Evolutionary conservation across 2,888 invertebrate species (phyloP).

Genomic region (Athrips mouffetella): DNA sequence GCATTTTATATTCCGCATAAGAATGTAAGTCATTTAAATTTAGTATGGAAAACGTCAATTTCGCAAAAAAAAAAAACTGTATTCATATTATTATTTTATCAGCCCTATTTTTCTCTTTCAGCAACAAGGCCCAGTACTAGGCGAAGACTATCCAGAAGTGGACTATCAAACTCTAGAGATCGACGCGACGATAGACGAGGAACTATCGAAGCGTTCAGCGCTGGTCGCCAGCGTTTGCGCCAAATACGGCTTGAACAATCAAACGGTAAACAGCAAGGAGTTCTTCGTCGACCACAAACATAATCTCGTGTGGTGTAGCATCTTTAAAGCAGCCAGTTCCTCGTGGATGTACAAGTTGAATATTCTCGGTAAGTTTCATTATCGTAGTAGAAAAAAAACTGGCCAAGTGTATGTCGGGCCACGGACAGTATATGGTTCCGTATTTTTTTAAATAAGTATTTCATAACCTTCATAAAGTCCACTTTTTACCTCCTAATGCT

Average conservation of each 20-base stretch:
- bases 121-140: slow-evolving; percentile 63
- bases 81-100: background rate
- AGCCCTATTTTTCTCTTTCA: slow-evolving; percentile 24
- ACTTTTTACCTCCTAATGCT: too few species aligned
- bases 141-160: slow-evolving; percentile 48
- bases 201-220: slow-evolving; percentile 68
- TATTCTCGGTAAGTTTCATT: slow-evolving; percentile 81
- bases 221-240: slow-evolving; percentile 51
- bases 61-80: background rate
- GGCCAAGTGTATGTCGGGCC: too few species aligned
- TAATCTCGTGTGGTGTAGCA: slow-evolving; percentile 85
- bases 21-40: background rate
- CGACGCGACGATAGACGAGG: slow-evolving; percentile 57
- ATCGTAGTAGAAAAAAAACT: too few species aligned
- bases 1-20: background rate
- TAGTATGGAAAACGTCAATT: background rate
- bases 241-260: background rate
- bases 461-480: background rate
- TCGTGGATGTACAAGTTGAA: slow-evolving; percentile 90
- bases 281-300: slow-evolving; percentile 84
- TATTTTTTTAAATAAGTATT: slow-evolving; percentile 1
- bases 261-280: slow-evolving; percentile 83
- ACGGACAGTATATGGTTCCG: too few species aligned
- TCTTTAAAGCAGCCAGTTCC: slow-evolving; percentile 88
- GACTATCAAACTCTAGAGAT: slow-evolving; percentile 55